These are phyloP conservation scores for Panthera uncia DNA, from an alignment of 2,113 vertebrate species.

Conservation along the genomic window DNA sequence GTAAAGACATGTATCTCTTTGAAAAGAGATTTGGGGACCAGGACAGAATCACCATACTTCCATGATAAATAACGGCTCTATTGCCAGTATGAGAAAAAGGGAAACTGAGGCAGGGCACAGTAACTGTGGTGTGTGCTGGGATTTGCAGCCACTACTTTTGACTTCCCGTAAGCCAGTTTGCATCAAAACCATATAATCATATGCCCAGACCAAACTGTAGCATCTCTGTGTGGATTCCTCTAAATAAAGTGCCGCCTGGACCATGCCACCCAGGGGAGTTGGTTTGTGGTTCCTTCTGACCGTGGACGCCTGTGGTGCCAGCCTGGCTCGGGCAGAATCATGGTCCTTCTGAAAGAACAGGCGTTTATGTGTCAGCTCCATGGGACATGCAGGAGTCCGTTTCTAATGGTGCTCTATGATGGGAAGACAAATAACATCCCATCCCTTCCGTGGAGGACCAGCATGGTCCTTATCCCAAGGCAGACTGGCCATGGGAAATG, in stretches of 20 bases:
- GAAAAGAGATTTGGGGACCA: neutral
- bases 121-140: neutral
- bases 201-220: constrained; percentile 16
- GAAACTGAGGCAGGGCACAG: constrained; percentile 48
- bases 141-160: neutral
- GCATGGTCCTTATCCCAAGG: neutral
- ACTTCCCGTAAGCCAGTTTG: constrained; percentile 40
- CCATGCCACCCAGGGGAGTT: constrained; percentile 49
- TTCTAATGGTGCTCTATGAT: neutral
- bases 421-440: neutral
- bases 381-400: neutral
- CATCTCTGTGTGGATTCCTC: constrained; percentile 66
- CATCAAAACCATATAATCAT: constrained; percentile 65
- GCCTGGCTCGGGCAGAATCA: neutral
- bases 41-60: neutral
- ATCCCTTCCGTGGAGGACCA: neutral
- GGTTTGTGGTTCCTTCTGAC: constrained; percentile 69
- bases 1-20: neutral
- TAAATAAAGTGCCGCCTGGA: constrained; percentile 55
- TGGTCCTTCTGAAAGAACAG: constrained; percentile 6
- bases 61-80: neutral
- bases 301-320: constrained; percentile 46
- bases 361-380: neutral
- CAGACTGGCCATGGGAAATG: neutral
- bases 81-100: neutral